Evolutionary conservation across 2,888 invertebrate species (phyloP), one percentile per base, ranked within the genome.

Genomic region (Mylabris sibirica): DNA sequence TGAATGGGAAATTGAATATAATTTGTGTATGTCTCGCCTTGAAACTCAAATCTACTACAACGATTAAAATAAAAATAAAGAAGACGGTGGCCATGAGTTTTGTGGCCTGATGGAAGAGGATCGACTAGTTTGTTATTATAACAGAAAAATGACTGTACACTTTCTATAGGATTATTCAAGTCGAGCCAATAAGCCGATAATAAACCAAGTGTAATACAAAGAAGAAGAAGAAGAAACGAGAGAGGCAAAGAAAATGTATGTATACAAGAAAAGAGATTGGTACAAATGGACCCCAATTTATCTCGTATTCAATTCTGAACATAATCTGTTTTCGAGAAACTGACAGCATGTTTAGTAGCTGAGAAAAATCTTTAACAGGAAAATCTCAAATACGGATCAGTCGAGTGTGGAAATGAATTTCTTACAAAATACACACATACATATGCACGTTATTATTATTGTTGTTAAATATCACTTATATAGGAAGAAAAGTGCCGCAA

Each of bases 231-330:
- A 49, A 49, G 20, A 49, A 49, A 17, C 14, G 14, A 6, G 30
- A 30, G 30, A 30, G 30, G 30, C 5, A 8, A 30, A 0, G 30
- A 30, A 30, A 30, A 30, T 30, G 30, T 30, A 30, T 30, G 14
- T 49, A 68, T 71, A 70, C 66, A 71, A 70, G 44, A 44, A 74
- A 74, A 71, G 72, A 71, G 75, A 74, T 74, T 75, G 73, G 74
- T 77, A 79, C 79, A 79, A 79, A 78, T 77, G 77, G 75, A 75
- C 75, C 66, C 75, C 75, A 77, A 80, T 81, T 80, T 80, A 80
- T 81, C 81, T 81, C 79, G 76, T 75, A 79, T 80, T 81, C 81
- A 80, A 77, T 79, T 76, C 78, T 76, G 74, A 77, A 77, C 75
- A 77, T 79, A 81, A 81, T 80, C 80, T 78, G 79, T 81, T 81